Evolutionary conservation across 2,113 vertebrate species (phyloP), one percentile per base, ranked within the genome.

Genomic region (Hydrolagus affinis): DNA sequence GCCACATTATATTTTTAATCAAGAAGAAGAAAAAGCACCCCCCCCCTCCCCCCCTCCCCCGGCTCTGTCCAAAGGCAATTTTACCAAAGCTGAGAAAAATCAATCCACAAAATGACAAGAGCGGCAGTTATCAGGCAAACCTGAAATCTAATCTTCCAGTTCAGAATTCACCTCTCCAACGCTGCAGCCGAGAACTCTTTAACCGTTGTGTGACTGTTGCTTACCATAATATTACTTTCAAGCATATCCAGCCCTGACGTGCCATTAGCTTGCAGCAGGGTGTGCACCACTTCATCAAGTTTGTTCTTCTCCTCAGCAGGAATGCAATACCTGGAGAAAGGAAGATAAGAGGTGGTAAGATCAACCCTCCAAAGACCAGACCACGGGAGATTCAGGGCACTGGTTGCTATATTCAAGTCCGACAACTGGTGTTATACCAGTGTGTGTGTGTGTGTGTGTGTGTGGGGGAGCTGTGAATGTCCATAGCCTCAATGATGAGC

Each of bases 211-310:
- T 44, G 44, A 44, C 44, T 44, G 44, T 59, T 10, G 30, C 94
- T 85, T 85, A 98, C 97, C 97, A 99, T 99, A 87, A 99, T 94
- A 57, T 98, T 98, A 93, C 96, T 99, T 93, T 98, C 97, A 94
- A 99, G 94, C 98, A 99, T 98, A 92, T 99, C 97, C 89, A 99
- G 95, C 89, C 97, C 97, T 86, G 98, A 97, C 87, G 97, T 99
- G 89, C 98, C 97, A 85, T 99, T 99, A 94, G 97, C 97, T 92
- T 98, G 97, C 92, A 98, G 95, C 93, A 98, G 94, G 87, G 96
- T 96, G 92, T 99, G 97, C 91, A 99, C 98, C 94, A 99, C 97
- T 87, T 96, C 97, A 92, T 98, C 97, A 91, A 99, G 95, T 95
- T 98, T 99, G 87, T 93, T 93, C 92, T 98, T 97, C 93, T 98